Evolutionary conservation across 2,888 invertebrate species (phyloP).

Genomic region (Limnephilus marmoratus): DNA sequence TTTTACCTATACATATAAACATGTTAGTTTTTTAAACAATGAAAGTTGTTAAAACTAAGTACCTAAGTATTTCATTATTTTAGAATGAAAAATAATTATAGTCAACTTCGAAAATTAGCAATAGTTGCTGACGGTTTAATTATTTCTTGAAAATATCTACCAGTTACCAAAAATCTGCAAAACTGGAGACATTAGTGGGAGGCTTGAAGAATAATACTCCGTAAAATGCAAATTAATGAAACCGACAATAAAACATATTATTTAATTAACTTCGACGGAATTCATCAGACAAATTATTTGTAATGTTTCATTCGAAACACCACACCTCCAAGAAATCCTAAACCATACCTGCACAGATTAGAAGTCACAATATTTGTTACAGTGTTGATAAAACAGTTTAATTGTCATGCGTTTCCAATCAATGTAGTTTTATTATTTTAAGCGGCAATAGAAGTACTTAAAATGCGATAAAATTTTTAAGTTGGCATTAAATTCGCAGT

Average conservation of each 20-base stretch:
- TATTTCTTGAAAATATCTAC: too few relatives aligned
- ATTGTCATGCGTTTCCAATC: neutral
- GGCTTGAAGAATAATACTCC: neutral
- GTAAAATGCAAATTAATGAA: neutral
- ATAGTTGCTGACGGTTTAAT: neutral
- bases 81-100: too few relatives aligned
- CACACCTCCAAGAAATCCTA: neutral
- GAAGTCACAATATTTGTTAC: neutral
- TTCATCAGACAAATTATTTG: neutral
- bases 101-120: neutral
- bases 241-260: too few relatives aligned
- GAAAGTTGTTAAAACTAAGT: too few relatives aligned
- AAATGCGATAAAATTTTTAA: neutral
- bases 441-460: neutral
- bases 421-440: neutral
- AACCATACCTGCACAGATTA: neutral
- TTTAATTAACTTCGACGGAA: too few relatives aligned
- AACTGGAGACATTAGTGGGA: neutral
- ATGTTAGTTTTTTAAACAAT: too few relatives aligned
- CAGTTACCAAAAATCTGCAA: too few relatives aligned
- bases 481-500: neutral
- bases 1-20: too few relatives aligned
- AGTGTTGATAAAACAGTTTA: neutral
- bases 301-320: neutral
- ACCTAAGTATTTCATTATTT: too few relatives aligned